Evolutionary conservation across 2,888 invertebrate species (phyloP).

Genomic region (Cheilosia vulpina): DNA sequence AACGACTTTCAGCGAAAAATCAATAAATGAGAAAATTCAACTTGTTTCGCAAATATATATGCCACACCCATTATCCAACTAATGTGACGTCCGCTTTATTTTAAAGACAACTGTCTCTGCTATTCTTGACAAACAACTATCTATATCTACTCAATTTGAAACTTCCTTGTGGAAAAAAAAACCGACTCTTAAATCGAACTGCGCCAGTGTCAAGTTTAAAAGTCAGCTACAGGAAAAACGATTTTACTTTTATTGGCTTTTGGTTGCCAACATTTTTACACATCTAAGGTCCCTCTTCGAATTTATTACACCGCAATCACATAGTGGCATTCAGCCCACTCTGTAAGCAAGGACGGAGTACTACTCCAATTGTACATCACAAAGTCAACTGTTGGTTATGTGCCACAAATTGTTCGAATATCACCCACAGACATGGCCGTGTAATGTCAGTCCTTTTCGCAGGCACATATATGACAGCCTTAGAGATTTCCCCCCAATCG

Average conservation of each 20-base stretch:
- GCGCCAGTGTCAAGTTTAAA: conserved; percentile 3
- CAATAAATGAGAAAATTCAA: not conserved
- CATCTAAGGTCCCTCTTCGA: not conserved
- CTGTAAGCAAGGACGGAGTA: not conserved
- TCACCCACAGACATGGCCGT: conserved; percentile 26
- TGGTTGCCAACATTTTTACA: conserved; percentile 16
- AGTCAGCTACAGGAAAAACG: not conserved
- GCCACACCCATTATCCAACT: too few species aligned
- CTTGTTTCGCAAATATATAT: too few species aligned
- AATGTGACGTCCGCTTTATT: too few species aligned
- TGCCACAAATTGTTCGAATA: conserved; percentile 36
- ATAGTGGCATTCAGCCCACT: not conserved
- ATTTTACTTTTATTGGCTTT: conserved; percentile 44
- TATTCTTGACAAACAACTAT: not conserved
- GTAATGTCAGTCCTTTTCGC: conserved; percentile 16
- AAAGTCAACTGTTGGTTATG: conserved; percentile 23
- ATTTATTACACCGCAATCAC: not conserved
- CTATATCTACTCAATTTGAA: not conserved
- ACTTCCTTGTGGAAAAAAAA: not conserved
- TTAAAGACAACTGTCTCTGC: not conserved
- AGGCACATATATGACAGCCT: not conserved
- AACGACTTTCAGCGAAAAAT: not conserved
- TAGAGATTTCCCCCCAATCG: conserved; percentile 34
- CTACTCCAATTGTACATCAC: not conserved
- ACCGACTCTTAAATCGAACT: conserved; percentile 21